Conservation (phyloP, 2,888 invertebrate species). For the Rhyacophila evoluta region DNA sequence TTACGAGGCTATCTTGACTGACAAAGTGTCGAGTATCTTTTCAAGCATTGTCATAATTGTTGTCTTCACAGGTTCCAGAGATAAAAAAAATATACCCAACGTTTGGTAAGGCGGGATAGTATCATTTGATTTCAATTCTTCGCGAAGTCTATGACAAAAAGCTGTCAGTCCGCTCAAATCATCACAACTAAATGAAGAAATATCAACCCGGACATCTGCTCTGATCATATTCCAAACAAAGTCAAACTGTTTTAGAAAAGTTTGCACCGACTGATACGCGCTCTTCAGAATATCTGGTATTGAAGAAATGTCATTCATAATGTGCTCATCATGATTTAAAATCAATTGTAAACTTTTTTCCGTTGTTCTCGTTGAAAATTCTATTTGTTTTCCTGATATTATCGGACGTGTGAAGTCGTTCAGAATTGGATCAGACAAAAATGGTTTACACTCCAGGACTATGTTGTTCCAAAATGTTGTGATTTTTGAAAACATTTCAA, state of each 20-base stretch:
- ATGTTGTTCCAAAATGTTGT: constrained; percentile 77
- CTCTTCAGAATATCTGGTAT: constrained; percentile 71
- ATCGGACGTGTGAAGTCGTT: constrained; percentile 85
- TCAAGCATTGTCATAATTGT: constrained; percentile 79
- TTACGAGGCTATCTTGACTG: constrained; percentile 76
- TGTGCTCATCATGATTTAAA: constrained; percentile 75
- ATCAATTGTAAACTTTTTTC: constrained; percentile 80
- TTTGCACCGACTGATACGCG: constrained; percentile 74
- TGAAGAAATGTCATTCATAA: constrained; percentile 69
- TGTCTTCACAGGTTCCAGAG: constrained; percentile 78
- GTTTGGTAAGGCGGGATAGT: constrained; percentile 76
- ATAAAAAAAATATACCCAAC: constrained; percentile 80
- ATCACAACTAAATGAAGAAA: constrained; percentile 73
- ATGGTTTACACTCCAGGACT: constrained; percentile 76
- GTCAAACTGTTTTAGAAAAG: constrained; percentile 76
- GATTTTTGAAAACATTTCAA: constrained; percentile 72
- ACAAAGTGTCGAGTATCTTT: constrained; percentile 75
- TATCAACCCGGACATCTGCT: constrained; percentile 77
- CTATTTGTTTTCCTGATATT: constrained; percentile 85
- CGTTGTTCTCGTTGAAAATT: constrained; percentile 76
- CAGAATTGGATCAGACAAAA: constrained; percentile 78
- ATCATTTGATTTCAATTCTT: constrained; percentile 77
- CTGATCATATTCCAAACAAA: constrained; percentile 76
- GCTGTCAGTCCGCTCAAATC: constrained; percentile 75
- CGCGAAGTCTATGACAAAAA: constrained; percentile 76